Evolutionary conservation across 2,797 vertebrate species (phyloP), one percentile per base, ranked within the genome.

Genomic region (Hephaestus fuliginosus): DNA sequence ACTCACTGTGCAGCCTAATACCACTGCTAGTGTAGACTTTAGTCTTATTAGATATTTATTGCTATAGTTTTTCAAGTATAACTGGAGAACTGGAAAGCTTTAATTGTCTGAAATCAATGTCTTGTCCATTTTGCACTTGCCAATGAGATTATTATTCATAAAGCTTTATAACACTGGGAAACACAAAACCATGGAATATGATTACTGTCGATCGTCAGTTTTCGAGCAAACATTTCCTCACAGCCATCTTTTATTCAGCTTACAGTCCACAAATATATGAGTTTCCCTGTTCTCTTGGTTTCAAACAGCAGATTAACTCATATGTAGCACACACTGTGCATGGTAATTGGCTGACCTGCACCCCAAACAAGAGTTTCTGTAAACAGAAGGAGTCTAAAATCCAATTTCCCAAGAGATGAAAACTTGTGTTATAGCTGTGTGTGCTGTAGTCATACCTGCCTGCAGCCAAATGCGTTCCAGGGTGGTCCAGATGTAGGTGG

Each of bases 381-480:
- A 43, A 48, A 53, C 3, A 46, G 14, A 48, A 28, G 10, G 22
- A 20, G 53, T 33, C 39, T 17, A 5, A 71, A 74, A 65, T 66
- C 20, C 0, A 62, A 57, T 52, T 76, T 44, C 70, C 12, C 39
- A 51, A 61, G 53, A 63, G 13, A 76, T 66, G 17, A n/a, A 71
- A 64, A 22, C 51, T n/a, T 67, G 15, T 66, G 18, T 46, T 22
- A 6, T 9, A 43, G 18, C 28, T 15, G 13, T 44, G 12, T 58
- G 48, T 62, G 67, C 15, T 33, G 10, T 13, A 70, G 18, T 76
- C 85, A 89, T 95, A 99, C 98, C 98, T 84, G 98, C 97, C 91
- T 98, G 98, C 22, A 99, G 95, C 98, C 98, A 99, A 73, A 99
- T 99, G 90, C 96, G 96, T 81, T 98, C 97, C 79, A 99, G 95